A percentile compares a stretch with the other conserved stretches of the same genome.
These are phyloP conservation scores for Cephus nigrinus DNA, from an alignment of 2,888 invertebrate species.

Conservation along the genomic window DNA sequence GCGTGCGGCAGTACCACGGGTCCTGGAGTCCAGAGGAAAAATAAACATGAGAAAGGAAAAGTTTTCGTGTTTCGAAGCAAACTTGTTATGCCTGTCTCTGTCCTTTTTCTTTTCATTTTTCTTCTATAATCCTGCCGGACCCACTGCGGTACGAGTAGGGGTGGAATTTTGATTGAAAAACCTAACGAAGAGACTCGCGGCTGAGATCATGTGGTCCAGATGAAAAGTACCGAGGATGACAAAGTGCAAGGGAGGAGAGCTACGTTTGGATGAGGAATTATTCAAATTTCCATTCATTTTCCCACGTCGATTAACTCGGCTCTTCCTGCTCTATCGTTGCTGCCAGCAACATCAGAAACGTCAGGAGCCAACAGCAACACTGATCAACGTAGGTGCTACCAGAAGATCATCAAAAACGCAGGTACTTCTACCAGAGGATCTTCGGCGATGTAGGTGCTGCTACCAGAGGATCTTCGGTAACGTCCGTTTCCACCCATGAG, in stretches of 20 bases:
- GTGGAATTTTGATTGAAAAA: no score
- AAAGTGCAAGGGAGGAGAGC: constrained; percentile 13
- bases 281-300: constrained; percentile 59
- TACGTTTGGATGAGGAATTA: constrained; percentile 39
- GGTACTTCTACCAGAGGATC: not conserved
- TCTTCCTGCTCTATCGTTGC: constrained; percentile 13
- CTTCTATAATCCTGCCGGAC: not conserved
- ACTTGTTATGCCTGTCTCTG: not conserved
- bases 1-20: not conserved
- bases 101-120: not conserved
- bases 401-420: no score
- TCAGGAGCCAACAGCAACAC: no score
- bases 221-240: not conserved
- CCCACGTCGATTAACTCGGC: constrained; percentile 52
- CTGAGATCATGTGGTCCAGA: no score
- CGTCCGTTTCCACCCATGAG: not conserved
- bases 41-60: not conserved
- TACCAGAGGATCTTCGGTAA: not conserved
- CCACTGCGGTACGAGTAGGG: no score
- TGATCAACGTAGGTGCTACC: not conserved
- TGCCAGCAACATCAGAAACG: not conserved
- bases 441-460: no score
- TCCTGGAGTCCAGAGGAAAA: not conserved
- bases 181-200: no score
- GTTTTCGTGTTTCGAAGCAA: not conserved